Evolutionary conservation across 2,113 vertebrate species (phyloP), one percentile per base, ranked within the genome.

Genomic region (Alosa alosa): DNA sequence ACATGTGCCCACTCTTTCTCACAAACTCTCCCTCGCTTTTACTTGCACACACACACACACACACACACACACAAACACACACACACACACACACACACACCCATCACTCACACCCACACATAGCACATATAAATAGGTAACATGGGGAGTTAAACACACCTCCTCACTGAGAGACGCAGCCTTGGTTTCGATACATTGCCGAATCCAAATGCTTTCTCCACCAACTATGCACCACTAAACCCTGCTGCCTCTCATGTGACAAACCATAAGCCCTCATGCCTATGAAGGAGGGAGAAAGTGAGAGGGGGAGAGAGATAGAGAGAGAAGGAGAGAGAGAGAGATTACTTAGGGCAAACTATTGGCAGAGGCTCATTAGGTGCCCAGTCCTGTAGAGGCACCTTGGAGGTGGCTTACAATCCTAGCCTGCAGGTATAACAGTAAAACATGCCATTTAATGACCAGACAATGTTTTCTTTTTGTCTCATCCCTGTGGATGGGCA

Each of bases 311-410:
- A 39, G 31, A 39, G 72, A 36, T 2, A 39, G 72, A 78, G 9
- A 39, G 68, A 78, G 31, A 20, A 20, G 20, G 18, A 52, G 9
- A 57, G 55, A 57, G 72, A 6, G 25, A 78, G 36, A 78, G 31
- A 78, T 78, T 78, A 78, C 72, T 78, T 36, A 78, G 31, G 72
- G 72, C 72, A 36, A 78, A 78, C 72, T 78, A 78, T 10, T 78
- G 72, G 72, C 72, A 87, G 84, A 91, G 93, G 90, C 89, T 94
- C 92, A 94, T 94, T 94, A 94, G 94, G 93, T 92, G 93, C 90
- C 85, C 86, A 83, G 88, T 84, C 89, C 85, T 85, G 84, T 85
- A 87, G 81, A 85, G 89, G 89, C 88, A 60, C 83, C 84, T 85
- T 78, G 88, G 90, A 88, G 84, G 72, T 88, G 46, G 84, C 41